These are phyloP conservation scores for Setipinna tenuifilis DNA, from an alignment of 2,797 vertebrate genomes.

Conservation along the genomic window DNA sequence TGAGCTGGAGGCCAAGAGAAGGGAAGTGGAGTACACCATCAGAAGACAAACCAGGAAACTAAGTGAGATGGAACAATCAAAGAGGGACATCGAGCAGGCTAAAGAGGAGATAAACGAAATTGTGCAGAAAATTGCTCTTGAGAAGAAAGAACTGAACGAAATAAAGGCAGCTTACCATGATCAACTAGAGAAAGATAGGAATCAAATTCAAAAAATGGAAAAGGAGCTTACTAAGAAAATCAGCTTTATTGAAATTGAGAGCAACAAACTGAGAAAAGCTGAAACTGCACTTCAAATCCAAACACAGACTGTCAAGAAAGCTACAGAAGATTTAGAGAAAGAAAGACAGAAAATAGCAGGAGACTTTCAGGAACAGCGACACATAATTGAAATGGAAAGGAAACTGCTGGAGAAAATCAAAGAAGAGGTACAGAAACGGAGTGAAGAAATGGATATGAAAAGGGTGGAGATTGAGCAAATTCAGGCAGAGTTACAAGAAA, in stretches of 20 bases:
- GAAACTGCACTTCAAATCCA: background rate
- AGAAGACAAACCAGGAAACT: constrained; percentile 37
- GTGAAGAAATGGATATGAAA: constrained; percentile 5
- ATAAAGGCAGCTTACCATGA: background rate
- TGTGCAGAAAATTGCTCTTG: constrained; percentile 18
- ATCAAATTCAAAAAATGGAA: background rate
- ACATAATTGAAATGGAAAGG: background rate
- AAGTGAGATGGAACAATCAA: constrained; percentile 29
- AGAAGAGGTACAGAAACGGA: background rate
- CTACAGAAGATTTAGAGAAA: background rate
- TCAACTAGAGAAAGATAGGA: constrained; percentile 11
- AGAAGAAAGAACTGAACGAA: background rate
- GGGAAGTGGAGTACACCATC: background rate
- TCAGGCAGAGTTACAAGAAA: constrained; percentile 20
- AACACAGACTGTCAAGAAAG: constrained; percentile 28
- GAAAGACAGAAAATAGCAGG: background rate
- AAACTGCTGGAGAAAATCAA: background rate
- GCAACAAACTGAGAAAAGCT: background rate
- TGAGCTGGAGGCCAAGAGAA: background rate
- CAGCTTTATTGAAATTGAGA: background rate
- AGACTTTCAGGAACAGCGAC: constrained; percentile 9
- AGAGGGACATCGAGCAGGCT: constrained; percentile 23
- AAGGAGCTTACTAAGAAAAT: background rate
- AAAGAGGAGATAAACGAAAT: background rate
- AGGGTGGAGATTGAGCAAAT: constrained; percentile 25